A percentile compares a stretch with the other conserved stretches of the same genome.
phyloP scores from a whole-genome alignment of 2,113 vertebrate species.

The Trematocara macrostoma region DNA sequence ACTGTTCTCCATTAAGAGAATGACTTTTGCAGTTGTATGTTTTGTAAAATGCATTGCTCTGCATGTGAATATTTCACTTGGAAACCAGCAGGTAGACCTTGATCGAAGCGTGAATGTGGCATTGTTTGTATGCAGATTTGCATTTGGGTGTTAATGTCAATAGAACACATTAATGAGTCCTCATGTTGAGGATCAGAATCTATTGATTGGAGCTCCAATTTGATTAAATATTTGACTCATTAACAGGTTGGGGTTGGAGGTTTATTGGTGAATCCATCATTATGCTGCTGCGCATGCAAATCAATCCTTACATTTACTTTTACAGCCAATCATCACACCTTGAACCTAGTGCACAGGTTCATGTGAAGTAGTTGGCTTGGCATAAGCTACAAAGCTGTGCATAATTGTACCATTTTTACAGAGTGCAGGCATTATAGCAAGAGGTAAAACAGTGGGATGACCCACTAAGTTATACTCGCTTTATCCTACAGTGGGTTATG shows the following conservation, averaged over 20 bases:
- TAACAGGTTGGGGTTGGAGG: slow-evolving; percentile 53
- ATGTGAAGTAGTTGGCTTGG: neutral
- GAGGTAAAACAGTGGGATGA: neutral
- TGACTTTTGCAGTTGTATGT: neutral
- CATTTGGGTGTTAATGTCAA: slow-evolving; percentile 16
- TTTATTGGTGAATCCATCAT: slow-evolving; percentile 45
- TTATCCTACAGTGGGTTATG: neutral
- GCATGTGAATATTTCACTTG: neutral
- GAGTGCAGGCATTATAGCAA: neutral
- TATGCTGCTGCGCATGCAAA: slow-evolving; percentile 42
- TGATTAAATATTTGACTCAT: slow-evolving; percentile 62
- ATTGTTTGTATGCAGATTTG: slow-evolving; percentile 27
- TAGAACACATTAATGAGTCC: slow-evolving; percentile 61
- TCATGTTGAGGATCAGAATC: slow-evolving; percentile 50
- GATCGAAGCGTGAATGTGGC: neutral
- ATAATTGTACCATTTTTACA: neutral
- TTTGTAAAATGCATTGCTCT: neutral
- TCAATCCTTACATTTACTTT: slow-evolving; percentile 53
- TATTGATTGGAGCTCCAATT: slow-evolving; percentile 56
- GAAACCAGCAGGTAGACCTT: neutral
- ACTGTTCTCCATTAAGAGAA: neutral
- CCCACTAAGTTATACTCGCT: neutral
- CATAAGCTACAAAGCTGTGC: neutral
- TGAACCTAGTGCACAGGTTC: neutral
- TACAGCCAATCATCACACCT: neutral